Evolutionary conservation across 2,113 vertebrate species (phyloP).

Genomic region (Platysteira castanea): DNA sequence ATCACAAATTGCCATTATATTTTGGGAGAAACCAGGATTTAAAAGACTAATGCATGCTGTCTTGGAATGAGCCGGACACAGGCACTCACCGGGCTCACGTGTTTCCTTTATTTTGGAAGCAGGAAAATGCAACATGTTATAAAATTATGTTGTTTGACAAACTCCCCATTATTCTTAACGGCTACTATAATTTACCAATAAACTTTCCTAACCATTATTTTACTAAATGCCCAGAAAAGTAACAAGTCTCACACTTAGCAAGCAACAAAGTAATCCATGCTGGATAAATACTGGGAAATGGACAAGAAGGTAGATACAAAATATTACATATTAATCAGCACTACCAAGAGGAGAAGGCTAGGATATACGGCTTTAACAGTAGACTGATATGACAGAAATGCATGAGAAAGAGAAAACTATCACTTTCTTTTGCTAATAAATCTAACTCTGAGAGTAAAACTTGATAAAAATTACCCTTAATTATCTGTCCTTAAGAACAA

Average conservation of each 20-base stretch:
- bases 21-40: neutral
- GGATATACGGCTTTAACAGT: neutral
- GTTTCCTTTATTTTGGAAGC: neutral
- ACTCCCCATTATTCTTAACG: accelerated
- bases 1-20: neutral
- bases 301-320: neutral
- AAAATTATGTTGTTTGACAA: neutral
- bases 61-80: neutral
- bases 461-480: neutral
- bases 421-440: neutral
- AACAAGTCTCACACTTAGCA: neutral
- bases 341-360: neutral
- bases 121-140: neutral
- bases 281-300: neutral
- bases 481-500: neutral
- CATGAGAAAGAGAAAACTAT: neutral
- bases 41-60: accelerated
- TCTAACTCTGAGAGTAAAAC: neutral
- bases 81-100: accelerated
- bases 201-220: neutral
- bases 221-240: neutral
- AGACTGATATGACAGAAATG: neutral
- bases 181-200: neutral
- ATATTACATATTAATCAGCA: neutral
- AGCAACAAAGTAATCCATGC: neutral